Evolutionary conservation across 2,113 vertebrate species (phyloP).

Genomic region (Chaetodon auriga): DNA sequence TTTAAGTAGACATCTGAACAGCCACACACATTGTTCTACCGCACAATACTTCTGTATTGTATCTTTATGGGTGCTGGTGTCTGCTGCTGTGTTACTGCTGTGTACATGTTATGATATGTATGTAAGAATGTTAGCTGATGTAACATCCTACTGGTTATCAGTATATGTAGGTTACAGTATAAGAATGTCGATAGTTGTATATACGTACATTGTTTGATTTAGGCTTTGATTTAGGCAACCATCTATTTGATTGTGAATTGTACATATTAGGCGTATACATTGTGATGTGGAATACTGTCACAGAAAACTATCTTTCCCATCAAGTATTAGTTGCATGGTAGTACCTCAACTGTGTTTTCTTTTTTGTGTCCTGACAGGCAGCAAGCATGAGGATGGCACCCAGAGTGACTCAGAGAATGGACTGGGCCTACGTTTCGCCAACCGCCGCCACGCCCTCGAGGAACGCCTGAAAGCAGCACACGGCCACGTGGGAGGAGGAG

Average conservation of each 20-base stretch:
- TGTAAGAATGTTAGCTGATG: slow-evolving; percentile 4
- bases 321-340: not conserved
- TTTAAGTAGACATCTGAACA: slow-evolving; percentile 1
- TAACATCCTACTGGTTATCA: not conserved
- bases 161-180: not conserved
- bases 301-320: not conserved
- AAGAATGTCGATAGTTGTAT: not conserved
- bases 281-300: not conserved
- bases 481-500: slow-evolving; percentile 74
- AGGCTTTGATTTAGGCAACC: not conserved
- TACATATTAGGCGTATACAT: not conserved
- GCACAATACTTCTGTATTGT: not conserved
- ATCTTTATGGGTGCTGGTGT: slow-evolving; percentile 11
- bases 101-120: slow-evolving; percentile 2
- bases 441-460: slow-evolving; percentile 89
- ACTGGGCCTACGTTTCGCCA: slow-evolving; percentile 88
- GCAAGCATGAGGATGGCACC: slow-evolving; percentile 98
- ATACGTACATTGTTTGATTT: not conserved
- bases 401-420: slow-evolving; percentile 98
- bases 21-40: not conserved
- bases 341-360: not conserved
- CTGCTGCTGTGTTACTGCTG: slow-evolving; percentile 19
- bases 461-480: slow-evolving; percentile 90
- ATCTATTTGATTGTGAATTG: not conserved
- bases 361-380: slow-evolving; percentile 83